A percentile compares a stretch with the other conserved stretches of the same genome.
Evolutionary conservation across 2,113 vertebrate genomes (phyloP).

Genomic region (Bombycilla garrulus): DNA sequence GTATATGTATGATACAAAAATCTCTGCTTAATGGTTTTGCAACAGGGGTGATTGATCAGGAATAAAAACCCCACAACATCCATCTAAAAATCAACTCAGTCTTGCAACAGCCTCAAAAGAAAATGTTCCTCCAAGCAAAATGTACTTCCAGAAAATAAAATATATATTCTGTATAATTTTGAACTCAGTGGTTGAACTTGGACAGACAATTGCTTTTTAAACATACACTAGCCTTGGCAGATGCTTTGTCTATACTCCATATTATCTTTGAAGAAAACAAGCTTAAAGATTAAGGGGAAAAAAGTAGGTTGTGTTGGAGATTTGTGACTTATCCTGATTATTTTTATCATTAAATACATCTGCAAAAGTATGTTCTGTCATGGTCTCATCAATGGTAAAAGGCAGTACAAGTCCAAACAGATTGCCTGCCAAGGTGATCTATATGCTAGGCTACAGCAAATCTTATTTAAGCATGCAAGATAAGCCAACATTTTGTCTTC

Average conservation of each 20-base stretch:
- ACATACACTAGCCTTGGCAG: background rate
- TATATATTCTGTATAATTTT: background rate
- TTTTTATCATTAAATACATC: conserved; percentile 29
- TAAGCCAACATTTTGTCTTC: conserved; percentile 31
- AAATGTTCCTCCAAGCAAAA: background rate
- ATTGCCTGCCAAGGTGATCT: conserved; percentile 47
- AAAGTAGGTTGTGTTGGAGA: background rate
- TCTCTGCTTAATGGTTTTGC: background rate
- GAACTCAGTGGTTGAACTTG: background rate
- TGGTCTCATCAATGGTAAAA: background rate
- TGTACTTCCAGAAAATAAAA: background rate
- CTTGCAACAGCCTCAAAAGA: background rate
- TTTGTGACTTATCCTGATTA: background rate
- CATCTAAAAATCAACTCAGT: background rate
- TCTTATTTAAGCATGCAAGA: conserved; percentile 2
- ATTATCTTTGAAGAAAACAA: background rate
- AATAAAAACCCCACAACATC: background rate
- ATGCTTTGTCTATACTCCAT: background rate
- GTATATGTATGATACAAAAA: background rate
- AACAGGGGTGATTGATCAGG: background rate
- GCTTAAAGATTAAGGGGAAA: background rate
- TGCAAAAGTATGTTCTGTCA: background rate
- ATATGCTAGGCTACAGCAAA: background rate
- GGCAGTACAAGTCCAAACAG: background rate
- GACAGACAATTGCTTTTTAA: background rate